A percentile compares a stretch with the other conserved stretches of the same genome.
Evolutionary conservation across 1,140 invertebrate genomes (phyloP).

Genomic region (Helicoverpa armigera): DNA sequence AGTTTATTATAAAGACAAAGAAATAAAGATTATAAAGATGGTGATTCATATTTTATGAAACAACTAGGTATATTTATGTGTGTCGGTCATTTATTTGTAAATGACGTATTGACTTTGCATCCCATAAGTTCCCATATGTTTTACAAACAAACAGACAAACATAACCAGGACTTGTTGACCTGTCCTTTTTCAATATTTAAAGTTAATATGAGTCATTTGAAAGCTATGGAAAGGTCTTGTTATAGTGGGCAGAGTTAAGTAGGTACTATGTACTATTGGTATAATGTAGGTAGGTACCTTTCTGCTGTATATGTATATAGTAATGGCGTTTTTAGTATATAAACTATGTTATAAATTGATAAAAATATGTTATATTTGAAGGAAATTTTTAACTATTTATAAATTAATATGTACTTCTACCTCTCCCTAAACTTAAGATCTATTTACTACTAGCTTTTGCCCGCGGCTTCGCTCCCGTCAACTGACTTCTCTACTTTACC

Average conservation of each 20-base stretch:
- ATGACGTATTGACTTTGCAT: not conserved
- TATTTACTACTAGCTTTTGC: no score
- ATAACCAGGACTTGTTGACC: not conserved
- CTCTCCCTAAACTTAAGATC: no score
- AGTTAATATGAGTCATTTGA: not conserved
- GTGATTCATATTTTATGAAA: constrained; percentile 6
- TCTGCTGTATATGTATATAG: not conserved
- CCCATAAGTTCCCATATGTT: not conserved
- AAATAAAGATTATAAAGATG: no score
- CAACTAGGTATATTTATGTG: not conserved
- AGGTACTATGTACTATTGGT: not conserved
- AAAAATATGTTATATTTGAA: no score
- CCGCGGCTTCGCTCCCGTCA: no score
- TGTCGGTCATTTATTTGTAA: not conserved
- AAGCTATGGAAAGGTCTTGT: not conserved
- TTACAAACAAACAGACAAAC: constrained; percentile 10
- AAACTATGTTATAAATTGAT: no score
- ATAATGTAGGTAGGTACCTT: not conserved
- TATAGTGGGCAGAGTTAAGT: not conserved
- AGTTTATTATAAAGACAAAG: no score
- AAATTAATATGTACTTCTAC: no score
- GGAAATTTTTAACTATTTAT: no score
- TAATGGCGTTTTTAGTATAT: not conserved
- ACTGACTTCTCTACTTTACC: no score
- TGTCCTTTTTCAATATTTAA: constrained; percentile 17